Evolutionary conservation across 2,113 vertebrate species (phyloP).

Genomic region (Chlorocebus sabaeus): DNA sequence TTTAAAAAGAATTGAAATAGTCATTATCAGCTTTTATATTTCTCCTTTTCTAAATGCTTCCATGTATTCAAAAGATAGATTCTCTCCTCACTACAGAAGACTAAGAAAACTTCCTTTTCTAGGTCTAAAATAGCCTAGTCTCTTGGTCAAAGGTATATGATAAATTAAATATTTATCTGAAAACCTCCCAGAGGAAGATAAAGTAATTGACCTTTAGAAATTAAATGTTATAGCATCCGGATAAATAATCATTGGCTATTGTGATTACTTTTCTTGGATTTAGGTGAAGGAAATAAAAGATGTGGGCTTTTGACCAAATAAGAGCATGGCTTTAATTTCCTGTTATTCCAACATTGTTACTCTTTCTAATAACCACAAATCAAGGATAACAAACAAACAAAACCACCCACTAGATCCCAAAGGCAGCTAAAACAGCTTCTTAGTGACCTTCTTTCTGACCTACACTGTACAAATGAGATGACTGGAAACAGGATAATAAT

Average conservation of each 20-base stretch:
- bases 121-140: neutral
- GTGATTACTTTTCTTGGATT: neutral
- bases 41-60: neutral
- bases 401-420: neutral
- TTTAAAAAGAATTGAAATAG: neutral
- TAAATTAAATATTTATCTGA: slow-evolving; percentile 62
- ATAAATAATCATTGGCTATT: neutral
- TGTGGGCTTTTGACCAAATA: neutral
- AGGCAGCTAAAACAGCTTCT: neutral
- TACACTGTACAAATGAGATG: neutral
- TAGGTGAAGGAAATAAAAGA: neutral
- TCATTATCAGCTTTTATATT: neutral
- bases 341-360: neutral
- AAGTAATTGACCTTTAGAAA: slow-evolving; percentile 57
- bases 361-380: slow-evolving; percentile 2
- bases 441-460: neutral
- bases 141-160: slow-evolving; percentile 35
- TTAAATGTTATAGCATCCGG: neutral
- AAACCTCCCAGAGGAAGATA: slow-evolving; percentile 26
- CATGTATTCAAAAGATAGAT: neutral
- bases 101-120: neutral
- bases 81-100: neutral
- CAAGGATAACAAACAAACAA: neutral
- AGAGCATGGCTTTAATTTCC: neutral
- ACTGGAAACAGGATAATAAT: neutral